Percentiles rank a stretch among this genome's conserved stretches.
These are phyloP conservation scores for Venustoraphidia nigricollis DNA, from an alignment of 2,888 invertebrate genomes.

Conservation along the genomic window DNA sequence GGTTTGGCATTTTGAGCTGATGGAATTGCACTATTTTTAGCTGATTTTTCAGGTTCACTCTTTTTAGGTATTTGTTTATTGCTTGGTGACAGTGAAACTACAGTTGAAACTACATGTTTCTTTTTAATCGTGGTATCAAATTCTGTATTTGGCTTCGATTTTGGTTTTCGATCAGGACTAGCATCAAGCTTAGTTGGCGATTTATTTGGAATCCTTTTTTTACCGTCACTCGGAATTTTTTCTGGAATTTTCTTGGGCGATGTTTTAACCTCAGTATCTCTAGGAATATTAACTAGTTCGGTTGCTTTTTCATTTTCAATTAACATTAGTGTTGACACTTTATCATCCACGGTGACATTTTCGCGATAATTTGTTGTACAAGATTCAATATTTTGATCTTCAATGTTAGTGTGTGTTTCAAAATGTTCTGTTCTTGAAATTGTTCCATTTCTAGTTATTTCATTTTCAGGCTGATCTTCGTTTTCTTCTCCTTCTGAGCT, in stretches of 20 bases:
- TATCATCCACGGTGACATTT: too few relatives aligned
- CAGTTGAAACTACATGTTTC: conserved; percentile 18
- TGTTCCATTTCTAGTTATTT: too few relatives aligned
- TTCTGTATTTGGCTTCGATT: not conserved
- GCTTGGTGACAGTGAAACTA: conserved; percentile 16
- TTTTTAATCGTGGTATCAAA: conserved; percentile 2
- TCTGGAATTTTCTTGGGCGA: conserved; percentile 1
- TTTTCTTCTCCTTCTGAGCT: too few relatives aligned
- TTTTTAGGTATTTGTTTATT: conserved; percentile 22
- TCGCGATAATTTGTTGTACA: too few relatives aligned
- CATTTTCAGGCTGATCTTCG: too few relatives aligned
- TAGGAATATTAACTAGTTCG: too few relatives aligned
- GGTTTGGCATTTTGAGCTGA: not conserved
- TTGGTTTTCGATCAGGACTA: conserved; percentile 1
- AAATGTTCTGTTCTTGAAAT: too few relatives aligned
- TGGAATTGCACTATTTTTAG: not conserved
- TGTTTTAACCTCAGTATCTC: not conserved
- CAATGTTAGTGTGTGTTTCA: too few relatives aligned
- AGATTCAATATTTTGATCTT: too few relatives aligned
- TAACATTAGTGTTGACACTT: too few relatives aligned
- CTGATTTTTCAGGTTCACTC: conserved; percentile 19
- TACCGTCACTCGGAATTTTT: conserved; percentile 1
- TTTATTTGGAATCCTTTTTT: conserved; percentile 1
- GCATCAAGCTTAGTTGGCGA: conserved; percentile 3
- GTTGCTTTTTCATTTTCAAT: too few relatives aligned